Conservation (phyloP, 2,797 vertebrate genomes). For the Enteromius unitaeniatus region DNA sequence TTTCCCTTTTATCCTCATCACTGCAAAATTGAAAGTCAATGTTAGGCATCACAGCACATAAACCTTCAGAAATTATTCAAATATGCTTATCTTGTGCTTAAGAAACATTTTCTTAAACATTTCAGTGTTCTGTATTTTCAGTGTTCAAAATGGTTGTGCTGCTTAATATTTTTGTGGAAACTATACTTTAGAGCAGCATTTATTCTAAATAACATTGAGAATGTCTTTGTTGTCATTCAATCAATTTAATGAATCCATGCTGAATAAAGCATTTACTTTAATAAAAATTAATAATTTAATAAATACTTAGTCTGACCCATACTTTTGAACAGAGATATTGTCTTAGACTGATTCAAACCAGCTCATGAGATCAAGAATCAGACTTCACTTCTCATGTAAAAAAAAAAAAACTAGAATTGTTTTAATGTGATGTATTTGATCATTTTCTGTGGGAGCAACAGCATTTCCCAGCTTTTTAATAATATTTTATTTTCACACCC, state of each 20-base stretch:
- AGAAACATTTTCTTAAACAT: neutral
- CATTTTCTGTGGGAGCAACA: neutral
- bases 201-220: neutral
- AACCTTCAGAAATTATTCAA: neutral
- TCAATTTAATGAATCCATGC: neutral
- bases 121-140: too few relatives aligned
- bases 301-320: neutral
- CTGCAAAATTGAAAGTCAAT: slow-evolving; percentile 67
- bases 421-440: neutral
- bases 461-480: neutral
- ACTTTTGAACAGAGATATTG: neutral
- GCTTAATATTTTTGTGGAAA: neutral
- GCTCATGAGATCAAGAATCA: neutral
- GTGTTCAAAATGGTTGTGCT: neutral
- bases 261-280: neutral
- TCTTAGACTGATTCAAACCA: neutral
- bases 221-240: neutral
- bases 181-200: neutral
- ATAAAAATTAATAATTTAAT: too few relatives aligned
- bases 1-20: slow-evolving; percentile 74
- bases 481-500: slow-evolving; percentile 20
- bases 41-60: neutral
- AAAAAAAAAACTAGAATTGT: neutral
- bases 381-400: neutral
- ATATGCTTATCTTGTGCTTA: neutral